Conservation (phyloP, 2,797 vertebrate species). For the Masticophis lateralis region DNA sequence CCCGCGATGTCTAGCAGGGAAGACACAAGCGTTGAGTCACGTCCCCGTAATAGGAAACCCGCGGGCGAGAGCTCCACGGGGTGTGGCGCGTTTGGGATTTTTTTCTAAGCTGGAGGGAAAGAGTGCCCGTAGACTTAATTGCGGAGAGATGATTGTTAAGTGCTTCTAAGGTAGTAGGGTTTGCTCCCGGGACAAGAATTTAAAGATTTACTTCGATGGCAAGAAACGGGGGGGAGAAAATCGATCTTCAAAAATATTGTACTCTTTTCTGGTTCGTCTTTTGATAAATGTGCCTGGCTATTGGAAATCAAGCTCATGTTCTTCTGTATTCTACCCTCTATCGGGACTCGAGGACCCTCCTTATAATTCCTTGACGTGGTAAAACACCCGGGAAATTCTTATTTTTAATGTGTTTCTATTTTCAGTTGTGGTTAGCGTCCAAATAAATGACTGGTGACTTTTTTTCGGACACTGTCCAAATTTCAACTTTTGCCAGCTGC, state of each 20-base stretch:
- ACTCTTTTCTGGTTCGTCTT: background rate
- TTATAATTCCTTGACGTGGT: background rate
- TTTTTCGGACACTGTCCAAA: background rate
- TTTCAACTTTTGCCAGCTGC: background rate
- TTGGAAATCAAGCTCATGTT: background rate
- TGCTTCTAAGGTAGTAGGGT: background rate
- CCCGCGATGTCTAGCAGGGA: too few relatives aligned
- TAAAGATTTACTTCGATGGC: background rate
- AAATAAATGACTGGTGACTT: background rate
- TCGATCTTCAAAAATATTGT: background rate
- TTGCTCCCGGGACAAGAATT: background rate
- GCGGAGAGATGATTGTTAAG: background rate
- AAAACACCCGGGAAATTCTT: background rate
- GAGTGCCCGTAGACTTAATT: background rate
- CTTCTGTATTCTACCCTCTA: background rate
- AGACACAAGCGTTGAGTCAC: conserved; percentile 12
- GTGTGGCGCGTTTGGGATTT: background rate
- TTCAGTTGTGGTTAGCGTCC: background rate
- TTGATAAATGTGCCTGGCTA: background rate
- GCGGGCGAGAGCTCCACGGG: background rate
- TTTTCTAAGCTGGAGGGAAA: background rate
- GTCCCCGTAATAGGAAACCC: background rate
- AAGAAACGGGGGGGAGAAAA: background rate
- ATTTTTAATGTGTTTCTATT: background rate
- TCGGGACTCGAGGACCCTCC: background rate